Evolutionary conservation across 2,888 invertebrate species (phyloP).

Genomic region (Epinotia brunnichana): DNA sequence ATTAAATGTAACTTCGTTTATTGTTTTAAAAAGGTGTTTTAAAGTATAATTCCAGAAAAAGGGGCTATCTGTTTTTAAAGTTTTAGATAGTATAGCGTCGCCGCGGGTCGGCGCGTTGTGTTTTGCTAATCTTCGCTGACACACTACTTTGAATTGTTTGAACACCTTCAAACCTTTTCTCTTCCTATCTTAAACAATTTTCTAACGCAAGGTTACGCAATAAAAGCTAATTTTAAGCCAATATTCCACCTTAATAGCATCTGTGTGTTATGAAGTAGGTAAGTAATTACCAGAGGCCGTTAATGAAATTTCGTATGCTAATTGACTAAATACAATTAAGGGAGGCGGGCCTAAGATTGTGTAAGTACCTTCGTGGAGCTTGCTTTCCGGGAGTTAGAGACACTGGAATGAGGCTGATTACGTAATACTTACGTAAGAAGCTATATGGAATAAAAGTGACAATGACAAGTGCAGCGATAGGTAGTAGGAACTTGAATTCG

Average conservation of each 20-base stretch:
- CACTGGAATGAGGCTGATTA: slow-evolving; percentile 23
- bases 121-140: background rate
- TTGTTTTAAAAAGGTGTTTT: too few species aligned
- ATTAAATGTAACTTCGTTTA: too few species aligned
- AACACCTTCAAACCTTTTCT: background rate
- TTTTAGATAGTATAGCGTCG: too few species aligned
- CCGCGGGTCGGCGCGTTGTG: too few species aligned
- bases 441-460: background rate
- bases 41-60: too few species aligned
- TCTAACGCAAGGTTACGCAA: slow-evolving; percentile 6
- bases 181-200: slow-evolving; percentile 1
- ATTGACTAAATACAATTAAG: slow-evolving; percentile 80
- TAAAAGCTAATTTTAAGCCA: slow-evolving; percentile 36
- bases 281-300: slow-evolving; percentile 71
- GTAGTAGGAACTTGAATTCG: too few species aligned
- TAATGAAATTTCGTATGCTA: slow-evolving; percentile 78
- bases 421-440: background rate
- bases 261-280: slow-evolving; percentile 48
- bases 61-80: too few species aligned
- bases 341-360: slow-evolving; percentile 67
- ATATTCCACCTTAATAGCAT: slow-evolving; percentile 37
- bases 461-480: too few species aligned
- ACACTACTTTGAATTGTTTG: background rate
- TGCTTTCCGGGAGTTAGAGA: slow-evolving; percentile 22
- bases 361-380: slow-evolving; percentile 57